A percentile compares a stretch with the other conserved stretches of the same genome.
Evolutionary conservation across 2,888 invertebrate species (phyloP).

Genomic region (Drosophila tanythrix): DNA sequence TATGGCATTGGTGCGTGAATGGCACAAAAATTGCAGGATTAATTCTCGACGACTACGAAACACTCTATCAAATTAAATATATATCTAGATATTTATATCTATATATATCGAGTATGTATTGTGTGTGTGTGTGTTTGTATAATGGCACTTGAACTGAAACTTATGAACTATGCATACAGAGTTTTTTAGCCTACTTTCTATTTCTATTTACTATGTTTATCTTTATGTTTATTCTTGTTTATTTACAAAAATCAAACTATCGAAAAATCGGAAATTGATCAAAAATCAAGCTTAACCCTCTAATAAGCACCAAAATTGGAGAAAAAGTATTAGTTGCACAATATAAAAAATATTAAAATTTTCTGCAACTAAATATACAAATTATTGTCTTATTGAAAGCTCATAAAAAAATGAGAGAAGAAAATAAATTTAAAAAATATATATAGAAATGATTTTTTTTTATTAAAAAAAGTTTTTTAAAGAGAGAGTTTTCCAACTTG

Average conservation of each 20-base stretch:
- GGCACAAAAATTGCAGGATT: slow-evolving; percentile 65
- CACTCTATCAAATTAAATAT: slow-evolving; percentile 31
- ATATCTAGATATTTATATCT: slow-evolving; percentile 8
- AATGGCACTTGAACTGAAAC: slow-evolving; percentile 78
- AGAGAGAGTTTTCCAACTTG: neutral
- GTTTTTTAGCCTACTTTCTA: neutral
- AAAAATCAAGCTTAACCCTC: neutral
- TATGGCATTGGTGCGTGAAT: slow-evolving; percentile 76
- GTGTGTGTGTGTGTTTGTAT: slow-evolving; percentile 26
- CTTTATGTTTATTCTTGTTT: neutral
- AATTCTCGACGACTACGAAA: slow-evolving; percentile 38
- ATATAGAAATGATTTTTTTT: neutral
- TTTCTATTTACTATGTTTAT: slow-evolving; percentile 17
- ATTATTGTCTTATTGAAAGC: neutral
- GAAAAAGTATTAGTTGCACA: neutral
- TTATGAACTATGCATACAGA: slow-evolving; percentile 51
- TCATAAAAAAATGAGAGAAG: neutral
- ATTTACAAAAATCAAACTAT: neutral
- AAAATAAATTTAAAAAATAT: neutral
- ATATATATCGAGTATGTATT: slow-evolving; percentile 11
- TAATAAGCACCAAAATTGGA: neutral
- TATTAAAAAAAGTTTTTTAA: neutral
- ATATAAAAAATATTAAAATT: neutral
- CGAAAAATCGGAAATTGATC: neutral
- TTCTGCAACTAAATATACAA: neutral